Conservation (phyloP, 2,113 vertebrate species). For the Hippocampus comes region DNA sequence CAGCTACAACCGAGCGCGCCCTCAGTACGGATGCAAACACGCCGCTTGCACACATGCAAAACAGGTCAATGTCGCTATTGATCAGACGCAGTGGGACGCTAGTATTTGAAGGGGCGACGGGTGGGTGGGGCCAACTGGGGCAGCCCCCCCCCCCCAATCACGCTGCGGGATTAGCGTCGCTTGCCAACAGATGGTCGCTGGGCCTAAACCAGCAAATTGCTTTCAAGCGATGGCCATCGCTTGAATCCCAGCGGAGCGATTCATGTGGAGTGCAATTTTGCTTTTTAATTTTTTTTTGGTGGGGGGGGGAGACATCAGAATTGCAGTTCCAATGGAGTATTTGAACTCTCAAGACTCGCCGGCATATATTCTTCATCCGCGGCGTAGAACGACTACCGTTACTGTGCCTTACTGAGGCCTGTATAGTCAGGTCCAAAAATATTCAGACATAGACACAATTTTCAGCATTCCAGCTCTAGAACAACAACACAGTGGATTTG, state of each 20-base stretch:
- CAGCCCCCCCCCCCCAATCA: neutral
- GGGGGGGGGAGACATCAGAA: no score
- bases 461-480: no score
- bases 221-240: slow-evolving; percentile 49
- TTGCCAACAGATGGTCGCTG: slow-evolving; percentile 64
- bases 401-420: no score
- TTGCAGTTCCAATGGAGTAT: no score
- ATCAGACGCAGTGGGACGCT: slow-evolving; percentile 28
- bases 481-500: no score
- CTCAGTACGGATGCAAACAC: slow-evolving; percentile 5
- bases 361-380: no score
- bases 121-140: slow-evolving; percentile 18
- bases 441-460: no score
- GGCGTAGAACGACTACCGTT: no score
- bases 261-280: neutral
- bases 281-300: neutral
- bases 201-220: slow-evolving; percentile 59
- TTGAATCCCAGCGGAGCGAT: slow-evolving; percentile 9
- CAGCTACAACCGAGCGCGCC: slow-evolving; percentile 25
- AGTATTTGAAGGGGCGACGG: slow-evolving; percentile 25
- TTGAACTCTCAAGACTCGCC: no score
- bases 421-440: no score
- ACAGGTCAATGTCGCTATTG: slow-evolving; percentile 53
- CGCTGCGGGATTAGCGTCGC: slow-evolving; percentile 57
- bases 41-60: slow-evolving; percentile 27